phyloP scores from a whole-genome alignment of 2,888 invertebrate genomes.

The Lathronympha strigana region DNA sequence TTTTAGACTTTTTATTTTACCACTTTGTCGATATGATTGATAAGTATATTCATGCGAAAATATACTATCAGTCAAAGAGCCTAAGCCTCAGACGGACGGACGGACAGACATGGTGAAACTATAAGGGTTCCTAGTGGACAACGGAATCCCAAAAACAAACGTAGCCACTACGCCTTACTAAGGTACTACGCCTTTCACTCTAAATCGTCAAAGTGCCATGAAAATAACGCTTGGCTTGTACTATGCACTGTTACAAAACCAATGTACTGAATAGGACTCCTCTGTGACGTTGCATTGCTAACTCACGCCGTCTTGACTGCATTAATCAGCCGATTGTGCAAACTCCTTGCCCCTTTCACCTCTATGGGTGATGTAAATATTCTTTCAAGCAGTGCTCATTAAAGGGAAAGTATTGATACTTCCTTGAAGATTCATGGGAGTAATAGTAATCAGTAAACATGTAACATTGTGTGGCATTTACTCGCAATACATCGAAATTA shows the following conservation, averaged over 20 bases:
- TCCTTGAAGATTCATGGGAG: conserved; percentile 13
- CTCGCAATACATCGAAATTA: neutral
- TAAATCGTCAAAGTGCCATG: neutral
- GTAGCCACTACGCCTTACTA: neutral
- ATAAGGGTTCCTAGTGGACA: too few species aligned
- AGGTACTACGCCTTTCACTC: neutral
- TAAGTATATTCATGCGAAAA: too few species aligned
- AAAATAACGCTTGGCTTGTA: conserved; percentile 1
- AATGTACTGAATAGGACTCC: conserved; percentile 16
- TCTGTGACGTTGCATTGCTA: conserved; percentile 28
- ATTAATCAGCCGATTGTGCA: conserved; percentile 42
- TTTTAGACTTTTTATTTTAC: too few species aligned
- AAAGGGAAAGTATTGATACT: conserved; percentile 30
- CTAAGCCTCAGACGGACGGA: too few species aligned
- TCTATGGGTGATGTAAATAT: conserved; percentile 39
- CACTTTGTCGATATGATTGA: too few species aligned
- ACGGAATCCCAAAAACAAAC: neutral
- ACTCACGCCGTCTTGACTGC: conserved; percentile 34
- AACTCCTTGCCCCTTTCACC: conserved; percentile 40
- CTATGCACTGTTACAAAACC: neutral
- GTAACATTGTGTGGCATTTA: neutral
- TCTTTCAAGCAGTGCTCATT: conserved; percentile 26
- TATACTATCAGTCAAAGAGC: too few species aligned
- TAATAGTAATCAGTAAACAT: conserved; percentile 5
- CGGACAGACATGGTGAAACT: too few species aligned